Conservation (phyloP, 2,113 vertebrate species). For the Odontophorus gujanensis region DNA sequence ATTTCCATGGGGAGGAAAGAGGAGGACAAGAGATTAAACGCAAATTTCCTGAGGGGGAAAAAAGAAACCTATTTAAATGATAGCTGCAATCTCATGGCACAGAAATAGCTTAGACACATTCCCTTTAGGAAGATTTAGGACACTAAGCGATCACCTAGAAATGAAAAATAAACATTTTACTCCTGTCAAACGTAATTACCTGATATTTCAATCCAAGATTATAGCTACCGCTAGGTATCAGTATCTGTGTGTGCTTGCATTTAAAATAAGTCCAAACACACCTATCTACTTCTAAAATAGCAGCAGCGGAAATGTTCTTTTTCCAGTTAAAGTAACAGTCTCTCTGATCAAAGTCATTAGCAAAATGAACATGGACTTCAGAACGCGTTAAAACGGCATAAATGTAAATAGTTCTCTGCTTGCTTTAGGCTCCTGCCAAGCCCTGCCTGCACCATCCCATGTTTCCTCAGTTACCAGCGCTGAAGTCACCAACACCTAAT, state of each 20-base stretch:
- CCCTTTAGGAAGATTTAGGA: slow-evolving; percentile 11
- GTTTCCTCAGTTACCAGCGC: neutral
- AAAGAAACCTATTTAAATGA: neutral
- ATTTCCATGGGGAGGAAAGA: neutral
- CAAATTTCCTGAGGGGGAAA: slow-evolving; percentile 3
- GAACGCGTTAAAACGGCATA: slow-evolving; percentile 2
- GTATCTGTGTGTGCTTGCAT: neutral
- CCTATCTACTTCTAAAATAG: neutral
- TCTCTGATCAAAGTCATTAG: slow-evolving; percentile 22
- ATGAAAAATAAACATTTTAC: slow-evolving; percentile 49
- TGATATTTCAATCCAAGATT: neutral
- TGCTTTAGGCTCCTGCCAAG: slow-evolving; percentile 27
- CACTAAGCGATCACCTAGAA: slow-evolving; percentile 25
- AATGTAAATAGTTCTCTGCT: slow-evolving; percentile 1
- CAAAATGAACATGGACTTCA: neutral
- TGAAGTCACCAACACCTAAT: slow-evolving; percentile 49
- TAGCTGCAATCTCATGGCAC: neutral
- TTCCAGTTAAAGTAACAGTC: neutral
- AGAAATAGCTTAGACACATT: neutral
- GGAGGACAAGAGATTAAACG: neutral
- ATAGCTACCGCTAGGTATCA: neutral
- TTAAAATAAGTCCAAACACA: slow-evolving; percentile 23
- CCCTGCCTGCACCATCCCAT: neutral
- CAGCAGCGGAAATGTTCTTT: neutral
- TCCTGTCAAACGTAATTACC: slow-evolving; percentile 18